Evolutionary conservation across 2,797 vertebrate genomes (phyloP).

Genomic region (Poeciliopsis paucimaculata): DNA sequence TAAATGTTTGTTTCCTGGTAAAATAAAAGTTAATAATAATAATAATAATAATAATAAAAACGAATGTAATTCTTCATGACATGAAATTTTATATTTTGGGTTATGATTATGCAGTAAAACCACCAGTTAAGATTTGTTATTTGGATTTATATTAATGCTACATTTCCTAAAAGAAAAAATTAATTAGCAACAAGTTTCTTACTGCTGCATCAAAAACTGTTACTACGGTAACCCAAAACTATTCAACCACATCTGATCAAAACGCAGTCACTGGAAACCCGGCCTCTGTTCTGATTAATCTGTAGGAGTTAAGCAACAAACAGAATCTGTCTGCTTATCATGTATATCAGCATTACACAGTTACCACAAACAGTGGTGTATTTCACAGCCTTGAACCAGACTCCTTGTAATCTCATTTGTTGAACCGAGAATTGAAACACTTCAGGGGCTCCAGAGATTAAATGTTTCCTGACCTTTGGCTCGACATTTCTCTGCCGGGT

Average conservation of each 20-base stretch:
- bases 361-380: neutral
- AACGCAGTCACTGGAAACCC: neutral
- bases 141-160: neutral
- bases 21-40: too few relatives aligned
- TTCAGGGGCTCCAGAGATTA: conserved; percentile 5
- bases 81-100: neutral
- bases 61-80: neutral
- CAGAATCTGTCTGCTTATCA: neutral
- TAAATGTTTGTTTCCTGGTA: too few relatives aligned
- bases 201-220: neutral
- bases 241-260: neutral
- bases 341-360: neutral
- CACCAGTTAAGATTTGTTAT: neutral
- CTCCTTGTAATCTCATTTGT: neutral
- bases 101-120: neutral
- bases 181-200: neutral
- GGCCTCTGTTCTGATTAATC: neutral
- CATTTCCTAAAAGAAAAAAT: neutral
- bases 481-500: conserved; percentile 16
- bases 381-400: neutral
- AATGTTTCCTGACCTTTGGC: conserved; percentile 14
- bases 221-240: neutral
- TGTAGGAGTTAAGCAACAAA: neutral
- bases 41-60: too few relatives aligned
- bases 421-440: neutral